These are phyloP conservation scores for Mimumesa dahlbomi DNA, from an alignment of 2,888 invertebrate genomes.

Conservation along the genomic window DNA sequence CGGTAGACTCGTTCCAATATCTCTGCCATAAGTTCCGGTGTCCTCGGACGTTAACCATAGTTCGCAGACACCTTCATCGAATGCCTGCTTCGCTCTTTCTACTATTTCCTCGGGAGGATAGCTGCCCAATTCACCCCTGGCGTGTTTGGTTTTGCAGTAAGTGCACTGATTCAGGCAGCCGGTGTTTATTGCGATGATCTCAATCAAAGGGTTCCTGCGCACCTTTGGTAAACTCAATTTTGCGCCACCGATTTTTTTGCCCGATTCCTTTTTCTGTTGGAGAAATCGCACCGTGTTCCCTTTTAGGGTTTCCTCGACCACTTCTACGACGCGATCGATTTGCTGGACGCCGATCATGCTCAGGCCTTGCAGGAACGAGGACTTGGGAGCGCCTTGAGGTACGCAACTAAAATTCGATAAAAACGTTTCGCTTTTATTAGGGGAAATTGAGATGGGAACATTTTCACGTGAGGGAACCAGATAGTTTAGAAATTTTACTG, in stretches of 20 bases:
- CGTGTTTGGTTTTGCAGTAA: slow-evolving; percentile 99
- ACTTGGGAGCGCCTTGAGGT: slow-evolving; percentile 94
- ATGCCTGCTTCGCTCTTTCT: slow-evolving; percentile 91
- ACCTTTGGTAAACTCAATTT: slow-evolving; percentile 95
- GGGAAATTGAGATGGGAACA: too few relatives aligned
- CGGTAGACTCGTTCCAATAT: slow-evolving; percentile 94
- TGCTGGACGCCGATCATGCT: slow-evolving; percentile 99
- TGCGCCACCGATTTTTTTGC: slow-evolving; percentile 93
- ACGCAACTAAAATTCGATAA: slow-evolving; percentile 90
- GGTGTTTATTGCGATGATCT: slow-evolving; percentile 97
- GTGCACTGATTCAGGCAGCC: slow-evolving; percentile 99
- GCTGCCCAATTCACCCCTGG: slow-evolving; percentile 97
- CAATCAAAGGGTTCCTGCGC: slow-evolving; percentile 96
- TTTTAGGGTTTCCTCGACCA: slow-evolving; percentile 98
- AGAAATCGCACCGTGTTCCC: slow-evolving; percentile 89
- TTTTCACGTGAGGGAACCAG: too few relatives aligned
- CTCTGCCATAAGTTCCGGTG: slow-evolving; percentile 98
- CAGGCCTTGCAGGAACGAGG: slow-evolving; percentile 86
- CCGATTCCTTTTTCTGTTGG: slow-evolving; percentile 90
- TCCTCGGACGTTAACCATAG: slow-evolving; percentile 99
- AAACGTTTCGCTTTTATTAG: slow-evolving; percentile 1
- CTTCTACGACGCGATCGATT: slow-evolving; percentile 97
- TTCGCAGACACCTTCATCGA: slow-evolving; percentile 95
- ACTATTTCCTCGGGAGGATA: slow-evolving; percentile 95
- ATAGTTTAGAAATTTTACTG: too few relatives aligned